These are phyloP conservation scores for Thamnophis elegans DNA, from an alignment of 2,797 vertebrate genomes.

Conservation along the genomic window DNA sequence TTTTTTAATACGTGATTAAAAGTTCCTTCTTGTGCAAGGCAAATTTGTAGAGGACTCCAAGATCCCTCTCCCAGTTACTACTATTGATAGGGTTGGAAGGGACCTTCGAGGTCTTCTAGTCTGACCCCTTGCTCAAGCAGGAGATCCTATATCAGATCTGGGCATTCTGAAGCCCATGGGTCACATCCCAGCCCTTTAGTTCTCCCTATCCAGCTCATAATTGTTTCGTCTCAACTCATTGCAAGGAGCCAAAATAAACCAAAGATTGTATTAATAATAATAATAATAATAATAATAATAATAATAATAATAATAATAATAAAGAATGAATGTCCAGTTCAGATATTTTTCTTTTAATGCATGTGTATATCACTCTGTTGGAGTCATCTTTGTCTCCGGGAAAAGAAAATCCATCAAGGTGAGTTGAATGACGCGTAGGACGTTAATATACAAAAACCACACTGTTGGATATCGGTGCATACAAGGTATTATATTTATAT, in stretches of 20 bases:
- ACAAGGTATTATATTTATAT: constrained; percentile 82
- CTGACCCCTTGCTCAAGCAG: too few species aligned
- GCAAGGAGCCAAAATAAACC: constrained; percentile 39
- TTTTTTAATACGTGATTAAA: too few species aligned
- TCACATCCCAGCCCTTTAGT: too few species aligned
- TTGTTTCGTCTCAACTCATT: not conserved
- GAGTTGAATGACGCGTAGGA: constrained; percentile 50
- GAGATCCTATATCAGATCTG: too few species aligned
- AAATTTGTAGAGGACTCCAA: too few species aligned
- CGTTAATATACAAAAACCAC: constrained; percentile 72
- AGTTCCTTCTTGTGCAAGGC: too few species aligned
- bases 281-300: too few species aligned
- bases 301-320: too few species aligned
- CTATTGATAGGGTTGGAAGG: not conserved
- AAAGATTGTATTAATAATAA: constrained; percentile 21
- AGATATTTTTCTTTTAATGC: constrained; percentile 68
- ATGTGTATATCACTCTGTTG: constrained; percentile 66
- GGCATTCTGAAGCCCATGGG: too few species aligned
- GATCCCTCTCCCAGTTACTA: too few species aligned
- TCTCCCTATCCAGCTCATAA: too few species aligned
- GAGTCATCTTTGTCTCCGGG: constrained; percentile 60
- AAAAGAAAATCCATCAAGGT: constrained; percentile 55
- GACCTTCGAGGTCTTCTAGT: too few species aligned
- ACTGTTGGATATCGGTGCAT: constrained; percentile 73
- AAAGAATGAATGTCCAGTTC: constrained; percentile 50